Conservation (phyloP, 2,888 invertebrate genomes). For the Melinaea marsaeus region DNA sequence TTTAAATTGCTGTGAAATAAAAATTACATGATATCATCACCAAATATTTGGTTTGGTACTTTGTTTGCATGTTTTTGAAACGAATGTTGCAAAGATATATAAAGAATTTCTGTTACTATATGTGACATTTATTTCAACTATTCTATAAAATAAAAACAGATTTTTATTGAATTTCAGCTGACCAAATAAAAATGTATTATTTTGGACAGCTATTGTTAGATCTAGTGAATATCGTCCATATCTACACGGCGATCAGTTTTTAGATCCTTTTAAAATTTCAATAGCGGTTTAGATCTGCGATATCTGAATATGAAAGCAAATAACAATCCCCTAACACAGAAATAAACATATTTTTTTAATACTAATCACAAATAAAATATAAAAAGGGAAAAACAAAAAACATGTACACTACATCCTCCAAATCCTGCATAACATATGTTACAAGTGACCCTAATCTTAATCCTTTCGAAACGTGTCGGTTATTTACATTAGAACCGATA, state of each 20-base stretch:
- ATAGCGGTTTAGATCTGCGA: background rate
- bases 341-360: too few species aligned
- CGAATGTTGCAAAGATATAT: too few species aligned
- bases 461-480: slow-evolving; percentile 16
- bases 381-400: too few species aligned
- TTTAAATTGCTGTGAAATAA: too few species aligned
- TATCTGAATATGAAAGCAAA: slow-evolving; percentile 2
- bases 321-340: too few species aligned
- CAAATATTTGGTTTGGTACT: too few species aligned
- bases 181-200: slow-evolving; percentile 1
- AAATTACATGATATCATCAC: too few species aligned
- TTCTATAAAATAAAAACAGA: background rate
- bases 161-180: background rate
- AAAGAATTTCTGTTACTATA: background rate
- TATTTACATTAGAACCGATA: slow-evolving; percentile 29
- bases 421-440: slow-evolving; percentile 2
- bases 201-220: slow-evolving; percentile 1
- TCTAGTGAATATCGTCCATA: slow-evolving; percentile 1
- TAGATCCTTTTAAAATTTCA: background rate
- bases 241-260: background rate
- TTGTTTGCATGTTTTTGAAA: too few species aligned
- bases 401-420: slow-evolving; percentile 1
- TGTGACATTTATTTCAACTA: background rate
- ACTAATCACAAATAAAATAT: too few species aligned
- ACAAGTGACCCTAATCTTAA: slow-evolving; percentile 6